Base-by-base conservation (phyloP, 2,113 vertebrate species). In the Emydura subglobosa region DNA sequence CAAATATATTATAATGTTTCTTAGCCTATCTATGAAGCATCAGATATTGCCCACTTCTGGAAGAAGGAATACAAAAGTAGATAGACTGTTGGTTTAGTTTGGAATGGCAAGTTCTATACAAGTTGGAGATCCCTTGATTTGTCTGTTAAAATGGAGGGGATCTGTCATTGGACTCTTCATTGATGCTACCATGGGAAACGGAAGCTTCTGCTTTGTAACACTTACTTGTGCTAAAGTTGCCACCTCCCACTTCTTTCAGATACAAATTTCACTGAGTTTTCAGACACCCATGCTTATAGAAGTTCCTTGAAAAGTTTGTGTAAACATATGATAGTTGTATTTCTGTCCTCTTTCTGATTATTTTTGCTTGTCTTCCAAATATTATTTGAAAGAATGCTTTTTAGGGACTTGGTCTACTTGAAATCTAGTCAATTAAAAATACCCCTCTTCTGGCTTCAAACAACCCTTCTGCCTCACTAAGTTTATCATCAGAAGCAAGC, bases 1-100 rank as follows among this genome's bases (percentile, higher is more conserved):
- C 47, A 24, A 25, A 4, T 76, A 44, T 17, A n/a, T 68, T 39
- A 68, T 68, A 47, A 44, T 76, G 22, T 47, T 27, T 57, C 78
- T 82, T 1, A 14, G 9, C 85, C 25, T 82, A 65, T 9, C 25
- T 84, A 34, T 95, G 74, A 51, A 34, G 16, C n/a, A n/a, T 85
- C 21, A 19, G 3, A 44, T 79, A 29, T 10, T 89, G 50, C 2
- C 54, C 50, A 3, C 10, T 91, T 82, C 72, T 83, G 49, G 76
- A 68, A 68, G 34, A 68, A 91, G 55, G 81, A 83, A 19, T 14
- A 7, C 31, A 51, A 1, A 5, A 65, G 34, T 39, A 42, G 91
- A 14, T 17, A 85, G 39, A 72, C 82, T 1, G 2, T 83, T 68
- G 49, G 65, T 0, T 82, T 13, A 1, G 50, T 10, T 55, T 74